These are phyloP conservation scores for Oryctolagus cuniculus DNA, from an alignment of 2,113 vertebrate genomes.

Conservation along the genomic window mOryCun1.1 NC_091442.1:68888501-68889000, in stretches of 20 bases:
- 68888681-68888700: not conserved
- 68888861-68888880: not conserved
- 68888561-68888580: conserved; percentile 39
- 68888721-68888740: conserved; percentile 42
- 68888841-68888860: conserved; percentile 3
- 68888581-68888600: not conserved
- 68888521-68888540: conserved; percentile 48
- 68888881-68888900: conserved; percentile 27
- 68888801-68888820: not conserved
- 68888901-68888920: conserved; percentile 28
- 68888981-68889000: conserved; percentile 26
- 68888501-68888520: not conserved
- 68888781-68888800: not conserved
- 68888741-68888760: not conserved
- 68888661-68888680: not conserved
- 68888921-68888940: not conserved
- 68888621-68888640: not conserved
- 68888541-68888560: conserved; percentile 8
- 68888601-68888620: conserved; percentile 15
- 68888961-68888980: conserved; percentile 33
- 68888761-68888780: conserved; percentile 43
- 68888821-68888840: not conserved
- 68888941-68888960: conserved; percentile 18
- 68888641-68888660: conserved; percentile 47
- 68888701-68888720: not conserved